phyloP scores from a whole-genome alignment of 2,888 invertebrate genomes.

The Cataglyphis livida region DNA sequence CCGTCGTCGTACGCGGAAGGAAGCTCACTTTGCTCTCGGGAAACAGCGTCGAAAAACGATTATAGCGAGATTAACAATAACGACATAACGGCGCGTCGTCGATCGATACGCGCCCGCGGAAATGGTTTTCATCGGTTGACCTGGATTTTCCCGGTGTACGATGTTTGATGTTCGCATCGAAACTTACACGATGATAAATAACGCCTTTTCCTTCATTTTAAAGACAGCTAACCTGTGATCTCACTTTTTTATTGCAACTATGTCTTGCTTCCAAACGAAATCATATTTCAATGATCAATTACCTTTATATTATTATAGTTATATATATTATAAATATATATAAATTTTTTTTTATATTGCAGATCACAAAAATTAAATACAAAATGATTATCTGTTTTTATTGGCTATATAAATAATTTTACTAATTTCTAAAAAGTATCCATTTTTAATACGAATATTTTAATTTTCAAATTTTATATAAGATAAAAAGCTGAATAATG shows the following conservation, averaged over 20 bases:
- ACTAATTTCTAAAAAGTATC: not conserved
- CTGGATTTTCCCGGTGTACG: conserved; percentile 37
- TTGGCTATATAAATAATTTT: not conserved
- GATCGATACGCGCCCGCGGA: conserved; percentile 51
- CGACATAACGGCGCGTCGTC: conserved; percentile 43
- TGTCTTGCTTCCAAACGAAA: not conserved
- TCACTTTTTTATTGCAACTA: not conserved
- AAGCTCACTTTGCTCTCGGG: conserved; percentile 11
- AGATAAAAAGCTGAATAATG: not conserved
- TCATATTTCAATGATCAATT: not conserved
- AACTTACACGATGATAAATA: conserved; percentile 35
- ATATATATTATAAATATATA: not conserved
- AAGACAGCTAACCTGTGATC: not conserved
- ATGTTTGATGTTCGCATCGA: conserved; percentile 41
- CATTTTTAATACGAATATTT: not conserved
- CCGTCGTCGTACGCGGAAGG: conserved; percentile 24
- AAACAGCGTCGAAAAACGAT: conserved; percentile 50
- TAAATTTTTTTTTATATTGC: not conserved
- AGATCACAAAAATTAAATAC: not conserved
- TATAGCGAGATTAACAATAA: conserved; percentile 57
- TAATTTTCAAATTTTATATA: not conserved
- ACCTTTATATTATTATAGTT: not conserved
- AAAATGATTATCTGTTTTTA: not conserved
- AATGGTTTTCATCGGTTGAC: conserved; percentile 53
- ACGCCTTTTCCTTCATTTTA: conserved; percentile 8